phyloP scores from a whole-genome alignment of 2,113 vertebrate species.

The Sardina pilchardus region DNA sequence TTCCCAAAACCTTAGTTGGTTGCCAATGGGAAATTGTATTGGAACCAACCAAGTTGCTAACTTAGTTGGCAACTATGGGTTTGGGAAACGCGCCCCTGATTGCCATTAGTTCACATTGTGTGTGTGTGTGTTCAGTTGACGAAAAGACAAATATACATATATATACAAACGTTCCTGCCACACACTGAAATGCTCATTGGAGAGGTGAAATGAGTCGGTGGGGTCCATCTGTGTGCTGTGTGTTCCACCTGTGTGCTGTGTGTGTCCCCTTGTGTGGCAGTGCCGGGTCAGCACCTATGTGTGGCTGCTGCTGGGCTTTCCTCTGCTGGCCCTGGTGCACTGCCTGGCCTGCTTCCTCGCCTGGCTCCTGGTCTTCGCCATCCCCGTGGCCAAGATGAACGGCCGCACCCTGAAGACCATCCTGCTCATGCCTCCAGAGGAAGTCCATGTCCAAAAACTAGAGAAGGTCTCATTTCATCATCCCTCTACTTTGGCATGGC shows the following conservation, averaged over 20 bases:
- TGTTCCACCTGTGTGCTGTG: background rate
- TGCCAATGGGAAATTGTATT: no score
- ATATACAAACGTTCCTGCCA: background rate
- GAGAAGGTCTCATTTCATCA: conserved; percentile 57
- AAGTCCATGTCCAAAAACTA: conserved; percentile 54
- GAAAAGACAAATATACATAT: no score
- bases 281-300: conserved; percentile 37
- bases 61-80: no score
- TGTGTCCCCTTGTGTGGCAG: conserved; percentile 56
- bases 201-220: background rate
- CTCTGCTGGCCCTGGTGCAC: conserved; percentile 69
- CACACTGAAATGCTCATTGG: background rate
- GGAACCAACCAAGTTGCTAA: no score
- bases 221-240: background rate
- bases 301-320: conserved; percentile 78
- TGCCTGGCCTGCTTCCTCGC: conserved; percentile 69
- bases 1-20: no score
- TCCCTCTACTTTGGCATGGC: no score
- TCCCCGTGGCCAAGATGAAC: conserved; percentile 78
- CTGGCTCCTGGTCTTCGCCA: conserved; percentile 77
- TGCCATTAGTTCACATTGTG: no score
- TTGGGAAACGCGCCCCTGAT: no score
- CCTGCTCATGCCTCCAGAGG: conserved; percentile 73
- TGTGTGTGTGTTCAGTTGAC: no score
- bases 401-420: conserved; percentile 55